Evolutionary conservation across 2,888 invertebrate genomes (phyloP).

Genomic region (Copidosoma aretas): DNA sequence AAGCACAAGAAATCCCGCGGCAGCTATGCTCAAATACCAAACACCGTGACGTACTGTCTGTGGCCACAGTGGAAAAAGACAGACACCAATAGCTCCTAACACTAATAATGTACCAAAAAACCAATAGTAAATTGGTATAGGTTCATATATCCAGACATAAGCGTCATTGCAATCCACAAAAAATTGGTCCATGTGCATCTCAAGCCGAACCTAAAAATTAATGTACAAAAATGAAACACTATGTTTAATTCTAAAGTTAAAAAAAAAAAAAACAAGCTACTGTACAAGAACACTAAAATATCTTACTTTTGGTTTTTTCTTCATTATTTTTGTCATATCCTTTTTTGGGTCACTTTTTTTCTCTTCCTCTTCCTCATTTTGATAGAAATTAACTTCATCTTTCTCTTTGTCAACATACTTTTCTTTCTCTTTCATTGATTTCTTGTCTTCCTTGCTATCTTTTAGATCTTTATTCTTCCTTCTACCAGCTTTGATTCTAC

Average conservation of each 20-base stretch:
- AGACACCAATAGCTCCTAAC: slow-evolving; percentile 91
- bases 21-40: slow-evolving; percentile 94
- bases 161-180: slow-evolving; percentile 95
- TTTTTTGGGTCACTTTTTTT: slow-evolving; percentile 66
- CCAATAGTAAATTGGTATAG: slow-evolving; percentile 94
- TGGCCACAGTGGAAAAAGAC: slow-evolving; percentile 99
- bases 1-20: slow-evolving; percentile 92
- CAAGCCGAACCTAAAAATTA: slow-evolving; percentile 80
- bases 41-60: slow-evolving; percentile 89
- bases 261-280: not conserved
- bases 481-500: slow-evolving; percentile 61
- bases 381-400: slow-evolving; percentile 58
- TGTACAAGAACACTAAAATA: slow-evolving; percentile 31
- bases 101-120: slow-evolving; percentile 89
- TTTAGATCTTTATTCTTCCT: slow-evolving; percentile 62
- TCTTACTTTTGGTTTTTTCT: slow-evolving; percentile 61
- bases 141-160: slow-evolving; percentile 98
- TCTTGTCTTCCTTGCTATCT: slow-evolving; percentile 55
- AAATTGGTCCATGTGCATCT: slow-evolving; percentile 94
- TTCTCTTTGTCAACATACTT: slow-evolving; percentile 63
- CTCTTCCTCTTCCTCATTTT: slow-evolving; percentile 61
- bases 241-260: not conserved
- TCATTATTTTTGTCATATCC: slow-evolving; percentile 67
- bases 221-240: slow-evolving; percentile 13
- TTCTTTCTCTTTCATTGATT: slow-evolving; percentile 53